A percentile compares a stretch with the other conserved stretches of the same genome.
phyloP scores from a whole-genome alignment of 2,113 vertebrate genomes.

The Pipra filicauda region DNA sequence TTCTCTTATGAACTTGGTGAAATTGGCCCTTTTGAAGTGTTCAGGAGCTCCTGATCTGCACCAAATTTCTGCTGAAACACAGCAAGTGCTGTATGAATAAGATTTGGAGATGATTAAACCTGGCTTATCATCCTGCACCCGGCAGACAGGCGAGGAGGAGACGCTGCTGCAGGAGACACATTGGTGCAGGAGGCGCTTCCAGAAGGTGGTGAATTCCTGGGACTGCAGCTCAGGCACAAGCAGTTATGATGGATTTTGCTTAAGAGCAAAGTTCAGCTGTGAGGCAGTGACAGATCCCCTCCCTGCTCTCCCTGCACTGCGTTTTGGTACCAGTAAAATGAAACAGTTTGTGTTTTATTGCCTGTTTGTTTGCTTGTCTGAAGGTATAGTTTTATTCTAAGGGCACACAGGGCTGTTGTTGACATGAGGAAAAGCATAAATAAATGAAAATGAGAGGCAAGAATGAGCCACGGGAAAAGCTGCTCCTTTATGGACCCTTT shows the following conservation, averaged over 20 bases:
- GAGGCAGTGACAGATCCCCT: background rate
- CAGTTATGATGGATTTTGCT: background rate
- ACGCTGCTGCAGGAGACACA: rapidly evolving
- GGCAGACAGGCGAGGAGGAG: background rate
- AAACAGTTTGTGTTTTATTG: background rate
- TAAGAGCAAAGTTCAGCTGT: background rate
- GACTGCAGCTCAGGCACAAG: background rate
- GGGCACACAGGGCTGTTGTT: background rate
- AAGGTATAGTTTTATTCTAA: background rate
- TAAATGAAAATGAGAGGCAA: background rate
- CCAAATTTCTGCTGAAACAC: background rate
- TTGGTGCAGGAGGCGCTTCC: background rate
- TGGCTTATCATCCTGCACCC: background rate
- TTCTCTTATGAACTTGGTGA: background rate
- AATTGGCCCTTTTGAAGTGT: background rate
- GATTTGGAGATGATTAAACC: background rate
- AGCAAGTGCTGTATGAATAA: background rate
- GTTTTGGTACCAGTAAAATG: background rate
- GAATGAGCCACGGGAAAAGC: background rate
- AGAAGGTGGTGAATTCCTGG: background rate
- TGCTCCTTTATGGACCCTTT: background rate
- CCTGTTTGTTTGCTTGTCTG: background rate
- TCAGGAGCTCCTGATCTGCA: background rate
- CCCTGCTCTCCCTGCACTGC: rapidly evolving
- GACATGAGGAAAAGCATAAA: background rate